Evolutionary conservation across 2,113 vertebrate genomes (phyloP).

Genomic region (Hypomesus transpacificus): DNA sequence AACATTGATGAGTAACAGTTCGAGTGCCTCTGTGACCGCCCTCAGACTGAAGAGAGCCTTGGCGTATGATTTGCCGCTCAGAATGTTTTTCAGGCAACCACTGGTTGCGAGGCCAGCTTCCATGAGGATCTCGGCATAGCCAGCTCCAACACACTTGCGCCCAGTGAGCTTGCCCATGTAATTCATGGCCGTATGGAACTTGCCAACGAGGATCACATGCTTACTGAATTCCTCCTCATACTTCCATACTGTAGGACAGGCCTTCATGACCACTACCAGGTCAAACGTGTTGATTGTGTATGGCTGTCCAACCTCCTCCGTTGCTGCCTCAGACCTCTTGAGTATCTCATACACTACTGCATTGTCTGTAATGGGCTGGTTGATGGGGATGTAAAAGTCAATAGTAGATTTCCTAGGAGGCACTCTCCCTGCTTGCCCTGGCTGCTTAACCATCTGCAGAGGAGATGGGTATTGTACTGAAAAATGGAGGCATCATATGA

Average conservation of each 20-base stretch:
- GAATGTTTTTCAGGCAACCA: background rate
- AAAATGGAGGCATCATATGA: background rate
- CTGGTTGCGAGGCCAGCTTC: no score
- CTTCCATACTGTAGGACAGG: background rate
- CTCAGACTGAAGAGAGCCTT: constrained; percentile 3
- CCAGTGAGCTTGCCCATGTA: no score
- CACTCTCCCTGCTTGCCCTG: background rate
- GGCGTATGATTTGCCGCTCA: background rate
- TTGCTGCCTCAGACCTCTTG: constrained; percentile 3
- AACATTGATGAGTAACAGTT: background rate
- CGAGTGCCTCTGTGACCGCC: background rate
- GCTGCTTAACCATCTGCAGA: constrained; percentile 4
- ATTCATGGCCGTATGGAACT: constrained; percentile 1
- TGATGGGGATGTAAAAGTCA: background rate
- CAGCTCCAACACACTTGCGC: no score
- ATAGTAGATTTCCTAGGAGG: constrained; percentile 1
- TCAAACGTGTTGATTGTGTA: constrained; percentile 4
- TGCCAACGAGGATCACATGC: background rate
- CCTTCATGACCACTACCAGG: constrained; percentile 1
- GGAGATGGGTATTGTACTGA: background rate
- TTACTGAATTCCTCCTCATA: background rate
- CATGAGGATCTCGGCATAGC: no score
- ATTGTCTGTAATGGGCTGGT: background rate
- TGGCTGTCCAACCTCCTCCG: background rate
- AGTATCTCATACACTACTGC: constrained; percentile 1